Evolutionary conservation across 2,888 invertebrate species (phyloP).

Genomic region (Crossocerus cetratus): DNA sequence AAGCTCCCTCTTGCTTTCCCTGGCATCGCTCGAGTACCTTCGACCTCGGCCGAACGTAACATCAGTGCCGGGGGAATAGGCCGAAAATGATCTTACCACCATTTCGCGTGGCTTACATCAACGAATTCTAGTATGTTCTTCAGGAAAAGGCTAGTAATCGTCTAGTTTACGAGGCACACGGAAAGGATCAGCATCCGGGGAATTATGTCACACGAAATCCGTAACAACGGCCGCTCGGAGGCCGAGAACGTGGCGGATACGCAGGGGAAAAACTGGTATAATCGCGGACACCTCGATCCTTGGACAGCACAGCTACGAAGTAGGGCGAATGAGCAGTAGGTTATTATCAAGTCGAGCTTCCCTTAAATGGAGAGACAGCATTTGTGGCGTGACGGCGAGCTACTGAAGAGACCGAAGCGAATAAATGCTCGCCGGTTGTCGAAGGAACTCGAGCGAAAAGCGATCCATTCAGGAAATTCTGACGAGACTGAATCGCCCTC

Average conservation of each 20-base stretch:
- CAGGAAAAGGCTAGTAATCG: too few relatives aligned
- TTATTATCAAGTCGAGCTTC: constrained; percentile 62
- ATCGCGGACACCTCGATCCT: constrained; percentile 49
- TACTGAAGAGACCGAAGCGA: constrained; percentile 18
- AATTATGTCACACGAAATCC: constrained; percentile 54
- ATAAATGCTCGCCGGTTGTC: too few relatives aligned
- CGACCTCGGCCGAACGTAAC: background rate
- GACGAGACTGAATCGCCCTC: background rate
- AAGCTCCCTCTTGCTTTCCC: constrained; percentile 9
- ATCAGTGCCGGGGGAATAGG: too few relatives aligned
- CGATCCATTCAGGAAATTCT: constrained; percentile 25
- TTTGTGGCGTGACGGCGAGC: constrained; percentile 51
- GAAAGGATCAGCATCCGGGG: background rate
- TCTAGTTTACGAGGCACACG: too few relatives aligned
- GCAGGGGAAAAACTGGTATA: constrained; percentile 36
- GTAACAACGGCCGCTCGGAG: constrained; percentile 45
- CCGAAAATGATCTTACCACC: too few relatives aligned
- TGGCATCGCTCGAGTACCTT: background rate
- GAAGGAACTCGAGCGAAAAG: constrained; percentile 29
- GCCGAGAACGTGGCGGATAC: constrained; percentile 48
- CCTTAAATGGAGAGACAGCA: constrained; percentile 64
- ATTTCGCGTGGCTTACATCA: too few relatives aligned
- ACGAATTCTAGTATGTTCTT: too few relatives aligned
- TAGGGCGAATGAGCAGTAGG: constrained; percentile 61
- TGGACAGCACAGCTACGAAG: constrained; percentile 36